Evolutionary conservation across 1,140 invertebrate species (phyloP), one percentile per base, ranked within the genome.

Genomic region (Zaprionus vittiger): DNA sequence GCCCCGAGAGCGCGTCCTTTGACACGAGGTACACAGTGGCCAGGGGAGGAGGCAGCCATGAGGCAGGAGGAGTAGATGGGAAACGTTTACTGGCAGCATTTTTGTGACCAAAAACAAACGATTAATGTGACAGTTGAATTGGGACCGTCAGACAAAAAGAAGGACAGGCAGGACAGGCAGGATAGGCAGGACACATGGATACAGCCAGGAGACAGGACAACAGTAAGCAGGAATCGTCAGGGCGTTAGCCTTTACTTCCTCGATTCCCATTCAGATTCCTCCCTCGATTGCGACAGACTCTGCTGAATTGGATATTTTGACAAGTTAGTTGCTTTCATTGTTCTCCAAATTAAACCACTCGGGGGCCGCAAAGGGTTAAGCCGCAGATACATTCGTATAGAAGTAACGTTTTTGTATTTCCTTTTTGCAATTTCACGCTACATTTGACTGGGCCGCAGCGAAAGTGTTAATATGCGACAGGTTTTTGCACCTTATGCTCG

Each of bases 41-140:
- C 26, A 41, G 34, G 24, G 49, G 15, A 55, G 20, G 11, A 17
- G 37, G 24, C 15, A 17, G 26, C 12, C 15, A 34, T 47, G 38
- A 54, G 11, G 54, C 12, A 55, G 72, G 71, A 77, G 59, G 47
- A 71, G 77, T n/a, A 73, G 71, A 55, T 34, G 26, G 47, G 41
- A 66, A 61, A 81, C 85, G 79, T 89, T 89, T 89, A 90, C 85
- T 89, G 79, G 79, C 70, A 78, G 76, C 76, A 81, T 81, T 81
- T 47, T 81, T 80, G 85, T 89, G 85, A 81, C 85, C 85, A 90
- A 89, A 89, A 91, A 91, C 87, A 91, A 91, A 91, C 87, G 87
- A 91, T 91, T 91, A 91, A 91, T 91, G 87, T 91, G 87, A 91
- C 87, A 91, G 87, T 91, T 91, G 83, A 91, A 87, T 82, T 83